Base-by-base conservation (phyloP, 2,797 vertebrate genomes). In the Eulemur albifrons region DNA sequence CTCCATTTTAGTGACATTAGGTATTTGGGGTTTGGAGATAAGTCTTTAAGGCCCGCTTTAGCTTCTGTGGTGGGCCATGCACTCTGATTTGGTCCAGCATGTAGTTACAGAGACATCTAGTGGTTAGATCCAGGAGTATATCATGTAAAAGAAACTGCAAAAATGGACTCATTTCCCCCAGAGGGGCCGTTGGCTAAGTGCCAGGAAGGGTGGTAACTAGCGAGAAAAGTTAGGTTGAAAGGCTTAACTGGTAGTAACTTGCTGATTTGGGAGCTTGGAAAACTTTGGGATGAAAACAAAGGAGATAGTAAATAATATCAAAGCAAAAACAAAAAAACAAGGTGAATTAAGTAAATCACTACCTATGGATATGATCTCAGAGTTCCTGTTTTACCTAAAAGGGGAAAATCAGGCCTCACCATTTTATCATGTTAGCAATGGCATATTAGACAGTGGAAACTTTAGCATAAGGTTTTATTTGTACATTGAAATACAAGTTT, bases 41-140 rank as follows among this genome's bases (percentile, higher is more conserved):
- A 67, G 27, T 65, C 18, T 61, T 92, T 79, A 81, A 96, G 57
- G 77, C 7, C 77, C 81, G 88, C 54, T 48, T 88, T 90, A 84
- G 54, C 21, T 82, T 91, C 79, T 65, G 1, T 54, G 73, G 61
- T 43, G 84, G 69, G 65, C 38, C 88, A 54, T 5, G 12, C 2
- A 11, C 43, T 79, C 27, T 48, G 45, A 69, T 72, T 86, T 84
- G 67, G 67, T 88, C 80, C 76, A 90, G 40, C 59, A 79, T 93
- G 90, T 97, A 92, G 93, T 96, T 88, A 88, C n/a, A 97, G 98
- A 96, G 98, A 84, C 98, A 98, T 96, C 97, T 97, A 95, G 77
- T 96, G 95, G 77, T 83, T 65, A 90, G 12, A 40, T 59, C n/a
- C 52, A 80, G 52, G 48, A 96, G 79, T 43, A 61, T n/a, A n/a